Percentiles rank a stretch among this genome's conserved stretches.
Evolutionary conservation across 2,888 invertebrate genomes (phyloP).

Genomic region (Leptopilina myrica): DNA sequence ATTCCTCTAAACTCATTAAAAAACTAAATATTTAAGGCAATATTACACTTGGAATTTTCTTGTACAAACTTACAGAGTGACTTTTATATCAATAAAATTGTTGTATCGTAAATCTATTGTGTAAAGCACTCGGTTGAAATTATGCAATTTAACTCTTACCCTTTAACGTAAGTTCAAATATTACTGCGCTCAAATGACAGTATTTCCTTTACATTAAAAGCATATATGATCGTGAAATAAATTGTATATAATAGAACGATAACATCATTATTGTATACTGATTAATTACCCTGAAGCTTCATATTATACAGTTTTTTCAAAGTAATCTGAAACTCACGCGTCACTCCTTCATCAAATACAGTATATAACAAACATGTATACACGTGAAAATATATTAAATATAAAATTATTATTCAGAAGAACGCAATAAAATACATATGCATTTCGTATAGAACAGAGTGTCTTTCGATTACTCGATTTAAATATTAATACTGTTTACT

Average conservation of each 20-base stretch:
- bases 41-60: not conserved
- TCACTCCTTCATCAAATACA: not conserved
- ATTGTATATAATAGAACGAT: not conserved
- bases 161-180: slow-evolving; percentile 11
- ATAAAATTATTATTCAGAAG: not conserved
- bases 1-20: no score
- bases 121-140: not conserved
- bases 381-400: not conserved
- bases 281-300: not conserved
- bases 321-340: slow-evolving; percentile 11
- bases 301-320: not conserved
- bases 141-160: slow-evolving; percentile 19
- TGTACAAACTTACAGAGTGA: not conserved
- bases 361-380: not conserved
- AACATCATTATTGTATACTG: not conserved
- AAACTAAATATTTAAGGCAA: no score
- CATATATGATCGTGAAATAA: not conserved
- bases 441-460: no score
- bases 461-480: no score
- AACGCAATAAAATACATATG: not conserved
- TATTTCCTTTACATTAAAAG: slow-evolving; percentile 10
- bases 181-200: slow-evolving; percentile 8
- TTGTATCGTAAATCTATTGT: slow-evolving; percentile 2
- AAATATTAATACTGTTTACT: no score
- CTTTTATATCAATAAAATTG: not conserved